phyloP scores from a whole-genome alignment of 1,140 invertebrate genomes.

The Meloidogyne floridensis region DNA sequence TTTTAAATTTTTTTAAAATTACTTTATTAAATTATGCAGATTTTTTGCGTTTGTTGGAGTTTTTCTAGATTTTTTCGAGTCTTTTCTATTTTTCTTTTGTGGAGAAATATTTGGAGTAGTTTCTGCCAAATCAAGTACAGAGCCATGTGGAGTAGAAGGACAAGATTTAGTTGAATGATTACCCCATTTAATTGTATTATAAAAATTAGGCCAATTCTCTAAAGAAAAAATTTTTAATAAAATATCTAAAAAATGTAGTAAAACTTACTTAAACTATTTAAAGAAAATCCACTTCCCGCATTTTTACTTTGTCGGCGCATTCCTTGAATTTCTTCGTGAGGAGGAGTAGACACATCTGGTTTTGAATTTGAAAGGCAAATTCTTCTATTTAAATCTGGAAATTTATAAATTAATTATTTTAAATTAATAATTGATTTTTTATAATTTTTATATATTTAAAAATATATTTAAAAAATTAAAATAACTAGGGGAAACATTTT shows the following conservation, averaged over 20 bases:
- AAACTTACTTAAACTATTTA: constrained; percentile 51
- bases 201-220: constrained; percentile 57
- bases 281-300: constrained; percentile 49
- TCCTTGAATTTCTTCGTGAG: neutral
- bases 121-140: constrained; percentile 56
- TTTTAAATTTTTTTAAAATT: neutral
- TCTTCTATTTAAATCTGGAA: constrained; percentile 43
- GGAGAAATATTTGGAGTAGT: neutral
- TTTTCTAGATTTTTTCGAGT: neutral
- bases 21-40: constrained; percentile 27
- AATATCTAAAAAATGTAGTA: neutral
- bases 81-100: neutral
- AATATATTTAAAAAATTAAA: no score
- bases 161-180: constrained; percentile 54
- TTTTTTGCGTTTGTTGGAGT: constrained; percentile 29
- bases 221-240: constrained; percentile 22
- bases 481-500: no score
- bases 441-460: no score
- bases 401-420: neutral
- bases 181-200: constrained; percentile 23
- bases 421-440: neutral
- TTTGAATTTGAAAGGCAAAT: constrained; percentile 59
- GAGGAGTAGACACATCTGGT: constrained; percentile 47
- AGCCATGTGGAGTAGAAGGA: constrained; percentile 63
- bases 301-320: constrained; percentile 1